These are phyloP conservation scores for Microplitis deprimator DNA, from an alignment of 2,888 invertebrate genomes.

Conservation along the genomic window DNA sequence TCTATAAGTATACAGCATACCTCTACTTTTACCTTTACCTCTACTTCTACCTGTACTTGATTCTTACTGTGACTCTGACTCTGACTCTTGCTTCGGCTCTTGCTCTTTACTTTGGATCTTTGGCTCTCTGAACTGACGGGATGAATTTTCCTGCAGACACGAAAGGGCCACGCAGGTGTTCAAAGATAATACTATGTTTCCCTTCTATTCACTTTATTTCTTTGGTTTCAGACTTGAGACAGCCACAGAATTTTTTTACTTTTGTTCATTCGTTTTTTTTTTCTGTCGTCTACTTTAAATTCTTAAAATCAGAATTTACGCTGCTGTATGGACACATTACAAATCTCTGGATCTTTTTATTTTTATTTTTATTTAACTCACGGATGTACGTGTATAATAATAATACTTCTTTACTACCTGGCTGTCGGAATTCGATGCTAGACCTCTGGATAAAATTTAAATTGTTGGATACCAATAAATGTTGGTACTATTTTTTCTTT, in stretches of 20 bases:
- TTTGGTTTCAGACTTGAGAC: not conserved
- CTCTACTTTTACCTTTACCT: not conserved
- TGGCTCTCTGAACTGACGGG: not conserved
- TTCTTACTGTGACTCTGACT: not conserved
- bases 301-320: constrained; percentile 28
- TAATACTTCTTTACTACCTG: not conserved
- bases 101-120: too few species aligned
- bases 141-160: constrained; percentile 24
- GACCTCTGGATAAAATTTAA: not conserved
- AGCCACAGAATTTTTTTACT: too few species aligned
- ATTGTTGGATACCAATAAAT: not conserved
- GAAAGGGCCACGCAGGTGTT: constrained; percentile 37
- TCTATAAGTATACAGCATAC: not conserved
- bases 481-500: not conserved
- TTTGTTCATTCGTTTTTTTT: not conserved
- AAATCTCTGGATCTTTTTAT: not conserved
- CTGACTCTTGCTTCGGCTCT: not conserved
- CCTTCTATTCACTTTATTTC: not conserved
- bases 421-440: not conserved
- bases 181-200: constrained; percentile 37
- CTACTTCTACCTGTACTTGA: not conserved
- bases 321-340: constrained; percentile 6
- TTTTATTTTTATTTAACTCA: not conserved
- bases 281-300: constrained; percentile 6
- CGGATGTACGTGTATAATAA: not conserved